Percentiles rank a stretch among this genome's conserved stretches.
Evolutionary conservation across 2,888 invertebrate genomes (phyloP).

Genomic region (Polyommatus iphigenia): DNA sequence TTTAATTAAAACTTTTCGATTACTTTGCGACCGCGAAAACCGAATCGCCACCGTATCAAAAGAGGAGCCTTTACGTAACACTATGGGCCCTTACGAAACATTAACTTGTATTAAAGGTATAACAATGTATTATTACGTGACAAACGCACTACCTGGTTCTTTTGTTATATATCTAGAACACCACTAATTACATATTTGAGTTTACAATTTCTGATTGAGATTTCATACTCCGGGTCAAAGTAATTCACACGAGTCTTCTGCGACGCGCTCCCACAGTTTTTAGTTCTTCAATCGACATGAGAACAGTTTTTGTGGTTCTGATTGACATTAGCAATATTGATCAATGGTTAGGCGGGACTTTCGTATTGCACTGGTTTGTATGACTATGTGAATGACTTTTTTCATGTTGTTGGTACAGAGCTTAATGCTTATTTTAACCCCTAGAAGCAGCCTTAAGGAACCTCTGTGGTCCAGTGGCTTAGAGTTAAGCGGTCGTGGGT

Average conservation of each 20-base stretch:
- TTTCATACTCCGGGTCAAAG: constrained; percentile 23
- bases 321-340: constrained; percentile 11
- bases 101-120: constrained; percentile 10
- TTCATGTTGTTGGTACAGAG: background rate
- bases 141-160: constrained; percentile 44
- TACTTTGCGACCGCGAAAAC: background rate
- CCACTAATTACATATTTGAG: constrained; percentile 45
- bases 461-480: too few species aligned
- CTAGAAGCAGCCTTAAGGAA: too few species aligned
- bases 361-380: constrained; percentile 7
- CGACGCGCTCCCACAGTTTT: constrained; percentile 15
- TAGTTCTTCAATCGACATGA: constrained; percentile 7
- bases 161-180: constrained; percentile 58
- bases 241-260: constrained; percentile 24
- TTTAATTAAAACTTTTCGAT: background rate
- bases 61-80: background rate
- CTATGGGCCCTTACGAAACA: constrained; percentile 16
- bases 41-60: background rate
- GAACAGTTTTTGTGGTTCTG: background rate
- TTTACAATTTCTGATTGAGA: constrained; percentile 27
- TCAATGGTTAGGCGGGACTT: background rate
- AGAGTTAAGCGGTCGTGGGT: too few species aligned
- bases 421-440: too few species aligned
- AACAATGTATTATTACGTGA: constrained; percentile 18
- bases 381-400: constrained; percentile 5